These are phyloP conservation scores for Apomyelois bistriatella DNA, from an alignment of 2,888 invertebrate species.

Conservation along the genomic window DNA sequence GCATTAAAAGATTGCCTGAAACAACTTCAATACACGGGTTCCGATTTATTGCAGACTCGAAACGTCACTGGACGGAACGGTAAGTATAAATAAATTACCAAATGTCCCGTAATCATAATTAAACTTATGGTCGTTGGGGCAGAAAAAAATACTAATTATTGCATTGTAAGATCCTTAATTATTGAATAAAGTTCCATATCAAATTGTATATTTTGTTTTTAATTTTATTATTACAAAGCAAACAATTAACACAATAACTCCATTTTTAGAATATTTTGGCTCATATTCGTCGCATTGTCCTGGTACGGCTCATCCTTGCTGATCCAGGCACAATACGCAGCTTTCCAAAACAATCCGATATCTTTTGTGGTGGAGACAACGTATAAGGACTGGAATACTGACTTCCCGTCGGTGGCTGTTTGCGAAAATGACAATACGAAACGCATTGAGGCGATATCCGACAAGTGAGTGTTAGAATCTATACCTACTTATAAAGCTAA, in stretches of 20 bases:
- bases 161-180: too few species aligned
- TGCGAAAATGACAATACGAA: slow-evolving; percentile 86
- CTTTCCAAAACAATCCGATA: slow-evolving; percentile 85
- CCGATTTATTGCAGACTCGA: slow-evolving; percentile 81
- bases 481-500: too few species aligned
- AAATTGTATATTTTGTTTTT: too few species aligned
- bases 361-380: slow-evolving; percentile 89
- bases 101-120: too few species aligned
- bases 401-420: slow-evolving; percentile 85
- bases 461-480: slow-evolving; percentile 67
- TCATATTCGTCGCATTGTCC: slow-evolving; percentile 78
- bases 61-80: slow-evolving; percentile 83
- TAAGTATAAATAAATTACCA: slow-evolving; percentile 35
- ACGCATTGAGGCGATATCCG: slow-evolving; percentile 82
- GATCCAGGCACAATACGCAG: slow-evolving; percentile 80
- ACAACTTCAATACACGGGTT: slow-evolving; percentile 83
- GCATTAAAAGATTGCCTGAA: slow-evolving; percentile 67
- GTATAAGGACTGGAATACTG: slow-evolving; percentile 86
- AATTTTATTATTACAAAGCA: too few species aligned
- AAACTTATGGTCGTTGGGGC: too few species aligned
- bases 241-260: too few species aligned
- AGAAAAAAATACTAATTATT: too few species aligned
- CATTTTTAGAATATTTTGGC: slow-evolving; percentile 81
- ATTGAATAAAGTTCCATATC: too few species aligned
- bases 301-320: slow-evolving; percentile 81